Percentiles rank a stretch among this genome's conserved stretches.
phyloP scores from a whole-genome alignment of 2,113 vertebrate genomes.

The Rhodinocichla rosea region DNA sequence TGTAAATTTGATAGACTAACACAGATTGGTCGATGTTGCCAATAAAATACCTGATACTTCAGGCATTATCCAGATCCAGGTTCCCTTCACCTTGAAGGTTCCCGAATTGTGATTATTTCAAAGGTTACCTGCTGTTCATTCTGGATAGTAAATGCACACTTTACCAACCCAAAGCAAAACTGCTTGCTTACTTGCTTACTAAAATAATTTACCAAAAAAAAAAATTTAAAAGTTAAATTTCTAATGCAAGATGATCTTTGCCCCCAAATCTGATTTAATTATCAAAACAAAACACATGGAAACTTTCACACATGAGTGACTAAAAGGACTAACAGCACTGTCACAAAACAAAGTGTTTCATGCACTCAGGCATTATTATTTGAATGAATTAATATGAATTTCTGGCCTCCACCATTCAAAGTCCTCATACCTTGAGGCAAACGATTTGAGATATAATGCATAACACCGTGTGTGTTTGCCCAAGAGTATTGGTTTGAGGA shows the following conservation, averaged over 20 bases:
- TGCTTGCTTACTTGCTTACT: neutral
- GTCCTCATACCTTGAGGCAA: neutral
- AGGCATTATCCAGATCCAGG: neutral
- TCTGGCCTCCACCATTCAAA: fast-evolving
- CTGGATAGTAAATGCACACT: neutral
- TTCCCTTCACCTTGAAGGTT: neutral
- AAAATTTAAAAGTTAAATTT: neutral
- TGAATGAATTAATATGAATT: neutral
- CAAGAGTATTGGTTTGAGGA: neutral
- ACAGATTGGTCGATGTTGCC: neutral
- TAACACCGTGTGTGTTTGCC: fast-evolving
- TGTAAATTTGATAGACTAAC: neutral
- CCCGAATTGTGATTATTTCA: fast-evolving
- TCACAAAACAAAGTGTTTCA: neutral
- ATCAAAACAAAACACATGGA: neutral
- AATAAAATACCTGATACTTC: neutral
- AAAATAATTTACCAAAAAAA: neutral
- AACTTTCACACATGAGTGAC: neutral
- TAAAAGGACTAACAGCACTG: neutral
- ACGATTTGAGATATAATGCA: fast-evolving
- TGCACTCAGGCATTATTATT: neutral
- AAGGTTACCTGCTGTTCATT: neutral
- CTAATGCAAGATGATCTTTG: neutral
- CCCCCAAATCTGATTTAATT: neutral
- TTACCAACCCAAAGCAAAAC: neutral